Percentiles rank a stretch among this genome's conserved stretches.
Conservation (phyloP, 2,888 invertebrate genomes). For the Operophtera brumata region DNA sequence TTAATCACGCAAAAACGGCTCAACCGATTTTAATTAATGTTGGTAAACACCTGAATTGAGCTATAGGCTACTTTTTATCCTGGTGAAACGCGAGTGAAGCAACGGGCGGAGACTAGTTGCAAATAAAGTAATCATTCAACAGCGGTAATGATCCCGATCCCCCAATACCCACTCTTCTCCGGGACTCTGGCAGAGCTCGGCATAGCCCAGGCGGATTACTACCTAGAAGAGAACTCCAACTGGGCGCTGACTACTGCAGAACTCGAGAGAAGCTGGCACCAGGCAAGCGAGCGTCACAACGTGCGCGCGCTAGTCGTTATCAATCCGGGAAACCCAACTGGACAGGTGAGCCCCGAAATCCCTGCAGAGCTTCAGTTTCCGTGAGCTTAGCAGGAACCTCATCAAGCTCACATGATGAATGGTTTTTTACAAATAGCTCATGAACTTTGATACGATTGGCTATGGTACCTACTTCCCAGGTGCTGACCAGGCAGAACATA, state of each 20-base stretch:
- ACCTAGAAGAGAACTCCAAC: conserved; percentile 89
- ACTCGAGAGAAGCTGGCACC: conserved; percentile 84
- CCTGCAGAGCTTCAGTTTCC: too few relatives aligned
- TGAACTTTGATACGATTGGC: too few relatives aligned
- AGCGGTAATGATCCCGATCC: conserved; percentile 97
- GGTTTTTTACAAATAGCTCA: too few relatives aligned
- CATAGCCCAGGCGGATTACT: conserved; percentile 90
- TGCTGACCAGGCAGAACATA: conserved; percentile 92
- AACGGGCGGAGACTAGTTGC: too few relatives aligned
- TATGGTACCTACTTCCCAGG: conserved; percentile 55
- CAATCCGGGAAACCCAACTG: conserved; percentile 99
- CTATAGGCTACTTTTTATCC: too few relatives aligned
- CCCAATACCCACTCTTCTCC: conserved; percentile 98
- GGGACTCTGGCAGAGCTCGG: conserved; percentile 95
- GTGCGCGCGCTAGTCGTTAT: conserved; percentile 95
- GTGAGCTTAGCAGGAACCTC: too few relatives aligned
- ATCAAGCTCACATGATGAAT: too few relatives aligned
- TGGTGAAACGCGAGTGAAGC: too few relatives aligned
- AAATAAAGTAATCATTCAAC: conserved; percentile 24
- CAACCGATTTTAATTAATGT: too few relatives aligned
- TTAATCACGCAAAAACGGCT: too few relatives aligned
- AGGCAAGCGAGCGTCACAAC: conserved; percentile 81
- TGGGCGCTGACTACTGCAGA: conserved; percentile 92
- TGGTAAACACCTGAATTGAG: too few relatives aligned
- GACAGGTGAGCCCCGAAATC: conserved; percentile 73